Base-by-base conservation (phyloP, 2,113 vertebrate species). In the Gasterosteus nipponicus region DNA sequence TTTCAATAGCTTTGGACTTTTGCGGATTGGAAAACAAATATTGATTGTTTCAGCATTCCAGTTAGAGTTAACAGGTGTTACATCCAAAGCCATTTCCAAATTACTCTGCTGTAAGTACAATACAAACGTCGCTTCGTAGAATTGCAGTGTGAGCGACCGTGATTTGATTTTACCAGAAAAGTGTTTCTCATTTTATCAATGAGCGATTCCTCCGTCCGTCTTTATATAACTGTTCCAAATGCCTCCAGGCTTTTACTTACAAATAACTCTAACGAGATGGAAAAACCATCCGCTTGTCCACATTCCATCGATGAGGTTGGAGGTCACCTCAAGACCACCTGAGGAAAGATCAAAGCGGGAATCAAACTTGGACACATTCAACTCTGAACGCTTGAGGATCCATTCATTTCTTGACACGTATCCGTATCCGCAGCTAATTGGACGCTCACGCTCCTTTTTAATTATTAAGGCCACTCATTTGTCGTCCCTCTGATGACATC, bases 391-490 rank as follows among this genome's bases (percentile, higher is more conserved):
- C 80, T 69, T 7, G 31, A 82, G 85, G 82, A 73, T 91, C 93
- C 83, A 91, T 93, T 87, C 72, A 71, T 85, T 80, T 78, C 58
- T 76, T 81, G 78, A 81, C 77, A 78, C 83, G 87, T 86, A 89
- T 90, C 91, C 80, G 86, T 92, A 91, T 92, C 91, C 76, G 33
- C 81, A 82, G 87, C 88, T 92, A 92, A 94, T 88, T 94, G 89
- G 83, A 88, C 54, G 70, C 82, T 82, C 81, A 71, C 77, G 46
- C 75, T 82, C 79, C 47, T 86, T 87, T 87, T 95, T 82, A 93
- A 95, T 94, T 91, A 94, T 95, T 94, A 90, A 95, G 77, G 78
- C 47, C 70, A 3, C 84, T 93, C 77, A 92, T 95, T 95, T 93
- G 94, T 93, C 81, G 22, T 42, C 65, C 47, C 16, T 59, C 86